Evolutionary conservation across 1,140 invertebrate genomes (phyloP).

Genomic region (Magallana ariakensis): DNA sequence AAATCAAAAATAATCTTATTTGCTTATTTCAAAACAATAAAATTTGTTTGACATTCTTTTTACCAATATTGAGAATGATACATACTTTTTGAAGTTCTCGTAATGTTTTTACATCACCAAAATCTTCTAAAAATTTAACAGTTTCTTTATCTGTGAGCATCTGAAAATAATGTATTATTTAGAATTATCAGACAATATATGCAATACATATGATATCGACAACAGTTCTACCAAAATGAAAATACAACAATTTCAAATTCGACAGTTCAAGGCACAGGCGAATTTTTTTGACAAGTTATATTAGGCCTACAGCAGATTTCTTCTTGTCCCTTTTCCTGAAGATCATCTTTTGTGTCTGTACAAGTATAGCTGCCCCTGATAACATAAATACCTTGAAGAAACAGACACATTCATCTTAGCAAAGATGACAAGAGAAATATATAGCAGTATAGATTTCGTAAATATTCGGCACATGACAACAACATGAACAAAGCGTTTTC

Average conservation of each 20-base stretch:
- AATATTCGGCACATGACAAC: too few species aligned
- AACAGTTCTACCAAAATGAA: too few species aligned
- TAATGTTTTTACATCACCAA: slow-evolving; percentile 17
- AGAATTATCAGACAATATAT: background rate
- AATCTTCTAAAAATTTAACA: background rate
- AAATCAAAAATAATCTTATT: too few species aligned
- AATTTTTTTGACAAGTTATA: too few species aligned
- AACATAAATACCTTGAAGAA: background rate
- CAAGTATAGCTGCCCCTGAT: background rate
- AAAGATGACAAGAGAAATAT: too few species aligned
- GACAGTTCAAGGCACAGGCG: too few species aligned
- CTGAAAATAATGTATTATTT: background rate
- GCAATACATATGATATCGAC: too few species aligned
- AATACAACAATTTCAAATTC: too few species aligned
- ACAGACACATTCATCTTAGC: background rate
- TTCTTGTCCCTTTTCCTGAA: background rate
- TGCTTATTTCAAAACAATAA: too few species aligned
- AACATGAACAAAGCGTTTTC: too few species aligned
- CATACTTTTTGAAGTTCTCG: slow-evolving; percentile 1
- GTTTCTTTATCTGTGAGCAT: slow-evolving; percentile 15
- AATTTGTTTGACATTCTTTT: too few species aligned
- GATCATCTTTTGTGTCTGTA: background rate
- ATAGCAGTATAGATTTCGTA: too few species aligned
- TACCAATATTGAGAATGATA: background rate
- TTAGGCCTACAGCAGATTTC: background rate